A percentile compares a stretch with the other conserved stretches of the same genome.
These are phyloP conservation scores for Hemiscyllium ocellatum DNA, from an alignment of 2,113 vertebrate species.

Conservation along the genomic window DNA sequence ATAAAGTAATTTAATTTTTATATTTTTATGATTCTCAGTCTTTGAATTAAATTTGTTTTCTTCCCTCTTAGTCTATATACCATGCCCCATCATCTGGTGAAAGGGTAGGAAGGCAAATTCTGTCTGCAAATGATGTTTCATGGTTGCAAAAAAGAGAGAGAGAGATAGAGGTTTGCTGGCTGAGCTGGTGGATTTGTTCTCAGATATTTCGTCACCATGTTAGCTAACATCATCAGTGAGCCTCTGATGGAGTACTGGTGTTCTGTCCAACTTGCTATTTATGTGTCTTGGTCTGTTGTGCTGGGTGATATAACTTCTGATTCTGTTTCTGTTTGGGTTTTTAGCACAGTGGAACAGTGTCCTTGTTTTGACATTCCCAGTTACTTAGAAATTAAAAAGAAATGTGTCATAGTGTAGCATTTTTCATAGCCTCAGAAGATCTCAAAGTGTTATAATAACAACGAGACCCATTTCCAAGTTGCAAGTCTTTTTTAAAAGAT, in stretches of 20 bases:
- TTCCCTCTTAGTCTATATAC: neutral
- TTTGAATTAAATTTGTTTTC: neutral
- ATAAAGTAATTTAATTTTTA: neutral
- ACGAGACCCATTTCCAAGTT: neutral
- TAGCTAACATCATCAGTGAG: too few species aligned
- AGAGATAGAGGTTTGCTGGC: neutral
- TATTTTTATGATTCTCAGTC: neutral
- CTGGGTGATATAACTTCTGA: too few species aligned
- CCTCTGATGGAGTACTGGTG: too few species aligned
- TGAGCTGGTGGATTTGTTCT: too few species aligned
- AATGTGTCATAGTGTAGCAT: too few species aligned
- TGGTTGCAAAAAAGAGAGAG: neutral
- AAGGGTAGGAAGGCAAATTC: neutral
- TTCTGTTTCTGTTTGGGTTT: neutral
- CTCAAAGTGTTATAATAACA: neutral
- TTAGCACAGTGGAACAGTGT: neutral
- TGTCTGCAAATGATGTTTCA: neutral
- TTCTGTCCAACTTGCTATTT: too few species aligned
- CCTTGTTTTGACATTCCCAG: neutral
- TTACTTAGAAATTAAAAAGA: neutral
- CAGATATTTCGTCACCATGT: too few species aligned
- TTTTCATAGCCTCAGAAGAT: neutral
- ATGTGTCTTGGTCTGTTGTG: too few species aligned
- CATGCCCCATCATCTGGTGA: neutral
- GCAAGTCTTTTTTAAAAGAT: neutral